These are phyloP conservation scores for Acrossocheilus fasciatus DNA, from an alignment of 2,797 vertebrate genomes.

Conservation along the genomic window DNA sequence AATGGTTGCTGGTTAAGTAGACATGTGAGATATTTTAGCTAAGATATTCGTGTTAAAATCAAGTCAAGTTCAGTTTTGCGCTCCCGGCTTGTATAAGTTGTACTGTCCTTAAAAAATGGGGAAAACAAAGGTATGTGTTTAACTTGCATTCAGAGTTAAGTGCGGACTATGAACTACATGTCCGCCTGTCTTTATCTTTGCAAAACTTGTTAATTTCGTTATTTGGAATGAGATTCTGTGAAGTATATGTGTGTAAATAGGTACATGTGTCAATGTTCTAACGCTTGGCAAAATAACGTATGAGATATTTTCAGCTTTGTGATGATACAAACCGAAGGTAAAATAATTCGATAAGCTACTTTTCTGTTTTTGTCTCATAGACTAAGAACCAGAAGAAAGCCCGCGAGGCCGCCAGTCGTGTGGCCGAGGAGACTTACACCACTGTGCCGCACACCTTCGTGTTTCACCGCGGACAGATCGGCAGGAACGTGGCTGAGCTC, in stretches of 20 bases:
- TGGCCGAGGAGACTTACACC: slow-evolving; percentile 82
- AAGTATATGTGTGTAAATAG: background rate
- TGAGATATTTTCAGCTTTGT: background rate
- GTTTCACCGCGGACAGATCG: slow-evolving; percentile 86
- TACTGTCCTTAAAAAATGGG: slow-evolving; percentile 69
- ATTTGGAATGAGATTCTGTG: background rate
- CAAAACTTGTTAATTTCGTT: background rate
- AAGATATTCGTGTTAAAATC: background rate
- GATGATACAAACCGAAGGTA: background rate
- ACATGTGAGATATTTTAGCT: background rate
- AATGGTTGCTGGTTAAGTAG: background rate
- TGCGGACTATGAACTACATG: background rate
- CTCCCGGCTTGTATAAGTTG: too few relatives aligned
- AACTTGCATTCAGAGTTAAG: background rate
- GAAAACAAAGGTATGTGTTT: slow-evolving; percentile 76
- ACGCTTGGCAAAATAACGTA: background rate
- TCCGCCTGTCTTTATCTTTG: background rate
- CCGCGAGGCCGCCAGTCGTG: slow-evolving; percentile 75
- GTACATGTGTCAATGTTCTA: background rate
- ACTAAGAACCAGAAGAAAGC: slow-evolving; percentile 90
- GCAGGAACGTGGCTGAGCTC: slow-evolving; percentile 85
- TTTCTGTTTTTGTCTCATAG: slow-evolving; percentile 63
- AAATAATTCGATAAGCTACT: background rate
- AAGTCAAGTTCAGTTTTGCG: background rate
- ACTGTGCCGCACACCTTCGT: slow-evolving; percentile 91